phyloP scores from a whole-genome alignment of 2,797 vertebrate species.

The Calcarius lapponicus region DNA sequence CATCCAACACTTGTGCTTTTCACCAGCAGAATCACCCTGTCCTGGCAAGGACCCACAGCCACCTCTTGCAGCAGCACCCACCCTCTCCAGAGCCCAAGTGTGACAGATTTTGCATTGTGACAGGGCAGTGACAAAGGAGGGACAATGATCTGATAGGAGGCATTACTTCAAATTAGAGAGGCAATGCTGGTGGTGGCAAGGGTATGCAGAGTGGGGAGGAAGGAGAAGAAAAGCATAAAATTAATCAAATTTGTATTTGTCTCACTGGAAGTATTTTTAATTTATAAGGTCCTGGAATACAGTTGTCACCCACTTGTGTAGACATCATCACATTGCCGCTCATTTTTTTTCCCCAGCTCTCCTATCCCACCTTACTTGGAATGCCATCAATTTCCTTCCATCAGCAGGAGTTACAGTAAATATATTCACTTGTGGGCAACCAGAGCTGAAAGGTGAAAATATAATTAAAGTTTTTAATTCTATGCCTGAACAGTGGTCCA shows the following conservation, averaged over 20 bases:
- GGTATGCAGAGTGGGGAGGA: not conserved
- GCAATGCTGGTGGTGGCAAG: not conserved
- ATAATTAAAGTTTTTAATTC: slow-evolving; percentile 99
- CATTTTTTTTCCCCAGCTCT: not conserved
- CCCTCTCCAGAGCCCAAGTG: fast-evolving
- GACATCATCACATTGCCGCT: slow-evolving; percentile 60
- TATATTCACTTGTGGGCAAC: slow-evolving; percentile 81
- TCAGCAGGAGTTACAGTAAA: slow-evolving; percentile 88
- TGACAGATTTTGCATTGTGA: fast-evolving
- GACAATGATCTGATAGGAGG: slow-evolving; percentile 30
- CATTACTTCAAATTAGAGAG: not conserved
- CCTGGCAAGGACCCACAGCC: fast-evolving
- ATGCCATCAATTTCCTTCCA: slow-evolving; percentile 89
- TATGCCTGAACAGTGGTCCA: slow-evolving; percentile 98
- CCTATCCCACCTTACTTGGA: slow-evolving; percentile 76
- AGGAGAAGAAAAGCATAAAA: slow-evolving; percentile 57
- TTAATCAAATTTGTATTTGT: slow-evolving; percentile 75
- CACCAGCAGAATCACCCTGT: not conserved
- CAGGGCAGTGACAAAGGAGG: not conserved
- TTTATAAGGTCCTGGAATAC: slow-evolving; percentile 79
- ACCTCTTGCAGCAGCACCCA: fast-evolving
- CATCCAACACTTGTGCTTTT: fast-evolving
- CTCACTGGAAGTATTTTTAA: slow-evolving; percentile 82
- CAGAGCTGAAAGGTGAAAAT: slow-evolving; percentile 86
- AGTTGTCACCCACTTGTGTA: slow-evolving; percentile 74